Base-by-base conservation (phyloP, 1,140 invertebrate species). In the Cecropterus lyciades region DNA sequence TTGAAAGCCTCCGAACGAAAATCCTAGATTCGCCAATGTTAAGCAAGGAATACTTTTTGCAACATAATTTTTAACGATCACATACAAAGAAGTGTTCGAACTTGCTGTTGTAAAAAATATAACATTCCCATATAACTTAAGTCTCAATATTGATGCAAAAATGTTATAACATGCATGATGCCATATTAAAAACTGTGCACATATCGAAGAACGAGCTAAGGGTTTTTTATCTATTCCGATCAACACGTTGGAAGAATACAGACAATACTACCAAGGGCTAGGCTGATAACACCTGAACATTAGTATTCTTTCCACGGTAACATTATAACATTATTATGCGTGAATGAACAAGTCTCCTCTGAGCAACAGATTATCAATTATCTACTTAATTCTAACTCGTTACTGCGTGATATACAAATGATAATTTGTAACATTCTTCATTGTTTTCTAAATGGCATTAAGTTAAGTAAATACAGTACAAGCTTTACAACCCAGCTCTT, bases 241-340 rank as follows among this genome's bases (percentile, higher is more conserved):
- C 57, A 49, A 62, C 56, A 62, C 45, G 27, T 40, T 17, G 13
- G 10, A 37, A 10, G 57, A 62, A 62, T 49, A 62, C 57, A 37
- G 45, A 49, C 16, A n/a, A n/a, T 10, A 9, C 24, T 5, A 14
- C 43, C 43, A 49, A 63, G 59, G 59, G 59, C 59, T 51, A 14
- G 17, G 7, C 33, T 52, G 37, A 63, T 63, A 52, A 63, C 48
- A 42, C 60, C 60, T 63, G 60, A 52, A 27, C 48, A 43, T 63
- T 51, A 63, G 17, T 52, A 63, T 63, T 63, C 60, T 10, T 8
- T 24, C 24, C 60, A 63, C 60, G 37, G n/a, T 5, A 14, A 51
- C 59, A 51, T 62, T 62, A 62, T 52, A 27, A 63, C 37, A 52
- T 63, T 63, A 52, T 63, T 63, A 63, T 63, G 60, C 60, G 60